Evolutionary conservation across 2,113 vertebrate species (phyloP), one percentile per base, ranked within the genome.

Genomic region (Channa maculata): DNA sequence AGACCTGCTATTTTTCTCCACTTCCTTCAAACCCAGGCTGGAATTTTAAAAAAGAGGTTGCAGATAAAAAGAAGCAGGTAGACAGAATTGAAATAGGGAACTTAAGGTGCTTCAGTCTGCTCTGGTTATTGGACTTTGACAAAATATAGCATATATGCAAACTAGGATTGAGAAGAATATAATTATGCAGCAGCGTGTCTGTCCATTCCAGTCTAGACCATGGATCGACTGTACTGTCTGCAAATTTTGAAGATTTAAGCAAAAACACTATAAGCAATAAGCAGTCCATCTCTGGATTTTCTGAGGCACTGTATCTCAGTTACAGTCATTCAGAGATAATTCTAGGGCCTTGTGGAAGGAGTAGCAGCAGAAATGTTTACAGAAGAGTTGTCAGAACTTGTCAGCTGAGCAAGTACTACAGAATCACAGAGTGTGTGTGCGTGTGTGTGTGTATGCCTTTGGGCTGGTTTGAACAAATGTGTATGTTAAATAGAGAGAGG

Each of bases 1-100:
- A 92, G 91, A 92, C 83, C 84, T 91, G 89, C 84, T 93, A 92
- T 95, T 95, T 95, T 90, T 84, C 91, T 92, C 70, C 80, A 90
- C 88, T 95, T 95, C 88, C 89, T 90, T 94, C 92, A 93, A 96
- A 94, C 92, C 92, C 80, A 85, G 92, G 85, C 84, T 80, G 92
- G 92, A 88, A 85, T 86, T 77, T 76, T 60, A 37, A 75, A 81
- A 65, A 58, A 68, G 64, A 65, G 57, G 7, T 36, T 63, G 70
- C 57, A 15, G 77, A 77, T 81, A 44, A 85, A 85, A 84, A 83
- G 77, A 69, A 66, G 64, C 49, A 12, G 70, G 69, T 68, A 80
- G 63, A 49, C 58, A 44, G 65, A 57, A 74, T 64, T 36, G 65
- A 77, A 69, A 75, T 39, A 24, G 60, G 44, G 71, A 75, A 58